A percentile compares a stretch with the other conserved stretches of the same genome.
These are phyloP conservation scores for Notospermus geniculatus DNA, from an alignment of 1,140 invertebrate species.

Conservation along the genomic window DNA sequence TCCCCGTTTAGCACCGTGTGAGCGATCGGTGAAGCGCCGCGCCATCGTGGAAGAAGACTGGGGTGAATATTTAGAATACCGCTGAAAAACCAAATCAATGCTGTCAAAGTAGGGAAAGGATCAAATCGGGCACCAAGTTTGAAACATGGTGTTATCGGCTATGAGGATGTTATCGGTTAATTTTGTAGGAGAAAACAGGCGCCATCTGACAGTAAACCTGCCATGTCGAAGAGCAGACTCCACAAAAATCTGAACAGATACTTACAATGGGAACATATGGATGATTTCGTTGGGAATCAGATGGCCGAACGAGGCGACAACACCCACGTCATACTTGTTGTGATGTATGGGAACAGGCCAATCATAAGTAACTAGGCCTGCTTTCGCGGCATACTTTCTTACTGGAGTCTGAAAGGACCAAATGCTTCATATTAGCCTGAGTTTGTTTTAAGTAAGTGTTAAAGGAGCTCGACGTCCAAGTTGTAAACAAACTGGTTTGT, in stretches of 20 bases:
- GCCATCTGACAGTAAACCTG: neutral
- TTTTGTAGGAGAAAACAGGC: too few relatives aligned
- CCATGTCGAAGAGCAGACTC: neutral
- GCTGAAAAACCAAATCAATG: conserved; percentile 57
- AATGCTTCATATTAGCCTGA: too few relatives aligned
- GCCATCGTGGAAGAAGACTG: conserved; percentile 86
- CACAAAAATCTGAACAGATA: conserved; percentile 10
- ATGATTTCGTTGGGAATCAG: conserved; percentile 53
- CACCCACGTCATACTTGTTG: conserved; percentile 52
- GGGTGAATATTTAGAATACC: conserved; percentile 75
- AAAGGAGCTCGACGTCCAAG: too few relatives aligned
- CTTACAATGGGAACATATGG: conserved; percentile 52
- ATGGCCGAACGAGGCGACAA: conserved; percentile 57
- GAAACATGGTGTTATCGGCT: too few relatives aligned
- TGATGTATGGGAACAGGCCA: conserved; percentile 46
- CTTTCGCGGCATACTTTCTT: too few relatives aligned
- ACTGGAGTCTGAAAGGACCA: too few relatives aligned
- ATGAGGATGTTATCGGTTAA: too few relatives aligned
- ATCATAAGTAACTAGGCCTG: too few relatives aligned
- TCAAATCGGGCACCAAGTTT: too few relatives aligned
- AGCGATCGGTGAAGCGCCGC: conserved; percentile 85
- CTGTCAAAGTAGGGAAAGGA: too few relatives aligned
- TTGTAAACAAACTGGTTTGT: too few relatives aligned
- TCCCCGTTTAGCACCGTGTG: conserved; percentile 84
- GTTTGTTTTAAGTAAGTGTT: too few relatives aligned